Conservation (phyloP, 2,113 vertebrate species). For the Cavia porcellus region DNA sequence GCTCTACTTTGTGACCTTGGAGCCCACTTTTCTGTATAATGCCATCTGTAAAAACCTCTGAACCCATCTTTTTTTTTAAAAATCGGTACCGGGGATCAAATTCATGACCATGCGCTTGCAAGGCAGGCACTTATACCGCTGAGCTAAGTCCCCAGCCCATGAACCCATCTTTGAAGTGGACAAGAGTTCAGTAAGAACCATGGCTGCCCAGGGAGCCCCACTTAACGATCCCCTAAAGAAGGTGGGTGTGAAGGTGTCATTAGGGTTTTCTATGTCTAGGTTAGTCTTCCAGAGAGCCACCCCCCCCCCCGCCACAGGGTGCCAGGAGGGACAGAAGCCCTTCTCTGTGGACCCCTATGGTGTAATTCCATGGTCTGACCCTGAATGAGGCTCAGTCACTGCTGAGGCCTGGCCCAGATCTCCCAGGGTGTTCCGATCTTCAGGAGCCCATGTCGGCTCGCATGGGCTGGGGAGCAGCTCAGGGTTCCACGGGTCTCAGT, state of each 20-base stretch:
- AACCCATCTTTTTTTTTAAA: not conserved
- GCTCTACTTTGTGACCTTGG: not conserved
- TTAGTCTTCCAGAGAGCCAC: not conserved
- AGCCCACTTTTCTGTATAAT: not conserved
- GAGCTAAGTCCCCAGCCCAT: no score
- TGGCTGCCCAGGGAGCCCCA: not conserved
- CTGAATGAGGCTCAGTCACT: not conserved
- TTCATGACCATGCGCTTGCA: no score
- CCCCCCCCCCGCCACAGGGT: not conserved
- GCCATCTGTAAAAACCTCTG: rapidly evolving
- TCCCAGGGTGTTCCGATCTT: rapidly evolving
- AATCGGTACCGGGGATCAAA: no score
- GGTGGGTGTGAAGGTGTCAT: not conserved
- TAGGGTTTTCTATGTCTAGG: not conserved
- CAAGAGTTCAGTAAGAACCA: rapidly evolving
- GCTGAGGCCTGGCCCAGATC: not conserved
- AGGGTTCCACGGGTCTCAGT: not conserved
- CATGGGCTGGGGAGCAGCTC: not conserved
- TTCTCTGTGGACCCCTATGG: not conserved
- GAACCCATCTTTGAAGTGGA: not conserved
- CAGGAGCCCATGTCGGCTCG: not conserved
- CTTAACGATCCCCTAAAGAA: not conserved
- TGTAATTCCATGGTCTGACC: not conserved
- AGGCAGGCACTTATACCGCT: no score
- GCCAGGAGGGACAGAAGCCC: not conserved